Percentiles rank a stretch among this genome's conserved stretches.
Evolutionary conservation across 2,888 invertebrate species (phyloP).

Genomic region (Latrodectus elegans): DNA sequence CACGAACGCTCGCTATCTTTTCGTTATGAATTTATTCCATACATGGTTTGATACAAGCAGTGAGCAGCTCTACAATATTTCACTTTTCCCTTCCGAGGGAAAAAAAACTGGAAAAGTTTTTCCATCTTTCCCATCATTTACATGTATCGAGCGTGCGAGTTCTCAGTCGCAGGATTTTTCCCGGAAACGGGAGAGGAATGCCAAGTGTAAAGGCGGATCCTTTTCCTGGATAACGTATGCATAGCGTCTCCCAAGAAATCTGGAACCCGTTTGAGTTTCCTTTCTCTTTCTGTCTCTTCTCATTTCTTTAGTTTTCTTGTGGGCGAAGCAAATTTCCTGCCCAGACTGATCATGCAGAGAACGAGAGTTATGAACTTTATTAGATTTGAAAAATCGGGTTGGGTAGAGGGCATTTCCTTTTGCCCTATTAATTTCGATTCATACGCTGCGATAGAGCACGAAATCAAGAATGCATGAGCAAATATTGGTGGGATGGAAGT

Average conservation of each 20-base stretch:
- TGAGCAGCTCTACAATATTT: slow-evolving; percentile 17
- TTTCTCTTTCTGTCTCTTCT: neutral
- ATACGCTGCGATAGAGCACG: no score
- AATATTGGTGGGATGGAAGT: no score
- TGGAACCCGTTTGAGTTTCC: neutral
- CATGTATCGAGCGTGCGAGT: slow-evolving; percentile 33
- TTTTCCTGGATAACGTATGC: no score
- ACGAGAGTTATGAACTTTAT: neutral
- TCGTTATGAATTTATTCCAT: slow-evolving; percentile 41
- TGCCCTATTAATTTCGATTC: no score
- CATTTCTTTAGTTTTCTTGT: neutral
- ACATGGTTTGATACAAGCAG: slow-evolving; percentile 19
- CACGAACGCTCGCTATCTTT: slow-evolving; percentile 10
- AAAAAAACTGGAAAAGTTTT: neutral
- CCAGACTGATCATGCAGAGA: slow-evolving; percentile 7
- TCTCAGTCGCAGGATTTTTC: slow-evolving; percentile 1
- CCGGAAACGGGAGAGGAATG: slow-evolving; percentile 34
- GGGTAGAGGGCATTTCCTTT: no score
- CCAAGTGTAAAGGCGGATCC: slow-evolving; percentile 27
- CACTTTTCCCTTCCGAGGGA: neutral
- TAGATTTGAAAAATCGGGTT: no score
- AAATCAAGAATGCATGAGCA: no score
- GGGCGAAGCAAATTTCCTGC: slow-evolving; percentile 6
- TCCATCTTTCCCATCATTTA: slow-evolving; percentile 27
- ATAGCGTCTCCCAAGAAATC: no score